A percentile compares a stretch with the other conserved stretches of the same genome.
Evolutionary conservation across 2,888 invertebrate genomes (phyloP).

Genomic region (Acanthopleura granulata): DNA sequence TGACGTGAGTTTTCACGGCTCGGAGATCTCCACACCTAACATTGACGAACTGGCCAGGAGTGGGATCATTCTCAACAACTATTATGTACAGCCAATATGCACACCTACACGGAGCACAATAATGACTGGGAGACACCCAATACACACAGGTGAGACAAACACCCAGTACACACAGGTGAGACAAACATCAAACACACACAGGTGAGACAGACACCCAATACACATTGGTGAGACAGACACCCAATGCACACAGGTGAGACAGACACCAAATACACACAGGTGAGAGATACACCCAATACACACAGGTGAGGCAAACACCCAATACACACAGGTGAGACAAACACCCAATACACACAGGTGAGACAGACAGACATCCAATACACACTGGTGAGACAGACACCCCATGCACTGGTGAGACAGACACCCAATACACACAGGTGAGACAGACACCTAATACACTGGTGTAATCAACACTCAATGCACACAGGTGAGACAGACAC

Average conservation of each 20-base stretch:
- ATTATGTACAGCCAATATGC: constrained; percentile 91
- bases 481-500: constrained; percentile 78
- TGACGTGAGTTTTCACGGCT: constrained; percentile 93
- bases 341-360: no score
- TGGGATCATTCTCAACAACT: constrained; percentile 85
- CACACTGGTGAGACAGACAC: no score
- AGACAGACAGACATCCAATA: neutral
- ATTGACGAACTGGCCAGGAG: constrained; percentile 89
- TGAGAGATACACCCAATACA: constrained; percentile 85
- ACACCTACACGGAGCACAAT: constrained; percentile 90
- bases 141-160: constrained; percentile 79
- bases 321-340: constrained; percentile 67
- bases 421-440: no score
- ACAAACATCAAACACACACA: no score
- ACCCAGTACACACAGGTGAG: no score
- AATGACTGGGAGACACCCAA: constrained; percentile 93
- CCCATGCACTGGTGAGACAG: no score
- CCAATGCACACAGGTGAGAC: no score
- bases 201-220: constrained; percentile 94
- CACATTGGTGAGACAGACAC: constrained; percentile 77
- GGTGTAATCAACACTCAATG: no score
- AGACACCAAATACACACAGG: no score
- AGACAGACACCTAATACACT: no score
- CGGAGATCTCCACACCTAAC: constrained; percentile 91
- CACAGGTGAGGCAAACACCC: no score